phyloP scores from a whole-genome alignment of 2,113 vertebrate genomes.

The Natator depressus region DNA sequence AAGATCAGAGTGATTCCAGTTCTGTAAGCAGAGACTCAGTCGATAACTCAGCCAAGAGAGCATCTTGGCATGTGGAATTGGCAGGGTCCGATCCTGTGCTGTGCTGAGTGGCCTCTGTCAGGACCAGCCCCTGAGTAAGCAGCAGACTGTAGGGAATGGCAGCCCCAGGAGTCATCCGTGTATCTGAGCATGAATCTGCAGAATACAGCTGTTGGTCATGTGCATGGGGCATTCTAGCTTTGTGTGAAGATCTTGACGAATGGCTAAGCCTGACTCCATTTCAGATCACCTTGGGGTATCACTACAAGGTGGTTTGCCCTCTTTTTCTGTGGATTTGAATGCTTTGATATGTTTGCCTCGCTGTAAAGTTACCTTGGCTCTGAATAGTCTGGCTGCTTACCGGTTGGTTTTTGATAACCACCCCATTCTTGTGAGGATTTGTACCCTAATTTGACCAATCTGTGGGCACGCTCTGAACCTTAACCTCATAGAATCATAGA shows the following conservation, averaged over 20 bases:
- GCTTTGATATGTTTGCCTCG: not conserved
- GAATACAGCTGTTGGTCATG: not conserved
- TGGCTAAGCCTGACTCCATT: not conserved
- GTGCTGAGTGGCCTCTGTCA: not conserved
- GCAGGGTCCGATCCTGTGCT: not conserved
- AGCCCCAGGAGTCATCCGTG: not conserved
- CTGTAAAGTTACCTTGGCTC: not conserved
- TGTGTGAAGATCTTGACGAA: not conserved
- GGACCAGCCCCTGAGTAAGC: not conserved
- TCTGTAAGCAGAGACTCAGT: not conserved
- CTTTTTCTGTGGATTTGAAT: too few species aligned
- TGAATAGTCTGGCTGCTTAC: not conserved
- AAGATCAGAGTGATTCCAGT: not conserved
- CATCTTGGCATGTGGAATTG: not conserved
- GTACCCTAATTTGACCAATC: not conserved
- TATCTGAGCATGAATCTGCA: not conserved
- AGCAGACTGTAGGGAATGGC: not conserved
- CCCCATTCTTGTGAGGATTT: not conserved
- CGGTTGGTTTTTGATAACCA: not conserved
- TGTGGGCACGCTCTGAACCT: not conserved
- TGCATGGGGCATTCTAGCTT: not conserved
- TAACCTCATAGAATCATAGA: too few species aligned
- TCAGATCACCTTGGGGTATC: not conserved
- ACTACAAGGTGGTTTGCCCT: too few species aligned
- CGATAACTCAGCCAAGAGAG: too few species aligned